phyloP scores from a whole-genome alignment of 2,113 vertebrate species.

The Passer domesticus region DNA sequence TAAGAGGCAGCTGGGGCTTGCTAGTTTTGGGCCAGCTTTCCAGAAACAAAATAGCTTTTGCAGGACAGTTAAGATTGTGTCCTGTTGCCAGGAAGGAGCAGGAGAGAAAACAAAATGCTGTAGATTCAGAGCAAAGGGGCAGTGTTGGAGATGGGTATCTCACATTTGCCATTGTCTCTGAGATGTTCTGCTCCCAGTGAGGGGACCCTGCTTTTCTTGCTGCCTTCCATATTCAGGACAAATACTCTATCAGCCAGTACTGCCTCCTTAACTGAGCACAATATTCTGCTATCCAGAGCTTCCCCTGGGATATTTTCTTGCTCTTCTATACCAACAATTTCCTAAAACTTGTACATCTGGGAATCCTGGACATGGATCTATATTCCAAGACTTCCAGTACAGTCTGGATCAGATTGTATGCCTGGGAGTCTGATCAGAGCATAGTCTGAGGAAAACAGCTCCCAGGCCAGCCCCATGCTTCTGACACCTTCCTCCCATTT shows the following conservation, averaged over 20 bases:
- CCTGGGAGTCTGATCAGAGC: not conserved
- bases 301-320: not conserved
- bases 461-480: not conserved
- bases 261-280: not conserved
- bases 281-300: not conserved
- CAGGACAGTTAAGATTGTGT: not conserved
- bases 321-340: not conserved
- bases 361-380: not conserved
- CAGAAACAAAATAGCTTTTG: not conserved
- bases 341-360: not conserved
- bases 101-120: not conserved
- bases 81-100: not conserved
- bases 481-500: not conserved
- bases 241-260: not conserved
- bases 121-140: not conserved
- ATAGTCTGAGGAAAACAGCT: not conserved
- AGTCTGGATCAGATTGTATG: not conserved
- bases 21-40: not conserved
- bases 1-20: not conserved
- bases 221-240: not conserved
- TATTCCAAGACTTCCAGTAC: not conserved
- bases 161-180: not conserved
- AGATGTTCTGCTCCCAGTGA: not conserved
- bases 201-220: not conserved
- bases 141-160: not conserved